These are phyloP conservation scores for Ciconia boyciana DNA, from an alignment of 2,113 vertebrate species.

Conservation along the genomic window DNA sequence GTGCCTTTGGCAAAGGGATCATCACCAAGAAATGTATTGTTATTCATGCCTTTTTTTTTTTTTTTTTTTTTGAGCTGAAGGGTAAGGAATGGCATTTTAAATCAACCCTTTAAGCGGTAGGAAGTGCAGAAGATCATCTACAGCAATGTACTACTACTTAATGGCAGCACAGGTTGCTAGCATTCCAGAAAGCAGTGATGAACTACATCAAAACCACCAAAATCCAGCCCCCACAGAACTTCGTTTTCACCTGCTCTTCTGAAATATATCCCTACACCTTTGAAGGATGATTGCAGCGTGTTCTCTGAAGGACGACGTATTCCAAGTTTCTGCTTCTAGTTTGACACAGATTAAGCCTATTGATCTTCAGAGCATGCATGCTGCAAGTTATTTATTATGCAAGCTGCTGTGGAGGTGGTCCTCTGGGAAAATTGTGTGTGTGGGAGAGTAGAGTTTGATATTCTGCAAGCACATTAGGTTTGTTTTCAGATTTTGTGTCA, in stretches of 20 bases:
- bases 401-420: conserved; percentile 60
- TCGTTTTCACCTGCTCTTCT: neutral
- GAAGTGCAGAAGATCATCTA: neutral
- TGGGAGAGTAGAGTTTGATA: conserved; percentile 33
- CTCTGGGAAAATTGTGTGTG: conserved; percentile 29
- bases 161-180: neutral
- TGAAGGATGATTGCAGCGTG: neutral
- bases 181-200: neutral
- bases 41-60: neutral
- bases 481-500: conserved; percentile 48
- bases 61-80: neutral
- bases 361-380: conserved; percentile 45
- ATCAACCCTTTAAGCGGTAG: neutral
- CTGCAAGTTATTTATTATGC: conserved; percentile 56
- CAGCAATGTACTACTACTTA: neutral
- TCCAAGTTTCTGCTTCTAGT: neutral
- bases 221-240: neutral
- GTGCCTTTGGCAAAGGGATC: neutral
- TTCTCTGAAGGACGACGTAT: neutral
- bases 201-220: neutral
- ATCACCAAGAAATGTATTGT: neutral
- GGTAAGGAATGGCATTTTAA: neutral
- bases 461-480: conserved; percentile 42
- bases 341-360: conserved; percentile 51
- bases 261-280: neutral